Percentiles rank a stretch among this genome's conserved stretches.
These are phyloP conservation scores for Actinia equina DNA, from an alignment of 64 coral and sea anemone genomes.

Conservation along the genomic window DNA sequence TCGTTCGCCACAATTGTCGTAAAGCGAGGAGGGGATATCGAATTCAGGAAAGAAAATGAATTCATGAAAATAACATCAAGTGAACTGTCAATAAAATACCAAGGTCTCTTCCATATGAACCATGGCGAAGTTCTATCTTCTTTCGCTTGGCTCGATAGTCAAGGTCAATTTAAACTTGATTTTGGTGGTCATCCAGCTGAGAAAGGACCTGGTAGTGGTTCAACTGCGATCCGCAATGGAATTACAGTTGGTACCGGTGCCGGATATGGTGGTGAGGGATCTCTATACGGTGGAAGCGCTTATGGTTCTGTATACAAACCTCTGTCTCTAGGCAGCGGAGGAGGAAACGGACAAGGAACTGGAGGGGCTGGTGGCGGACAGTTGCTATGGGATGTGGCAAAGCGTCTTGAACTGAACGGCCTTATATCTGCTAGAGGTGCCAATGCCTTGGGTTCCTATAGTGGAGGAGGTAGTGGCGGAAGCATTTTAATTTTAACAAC, in stretches of 20 bases:
- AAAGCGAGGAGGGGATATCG: constrained; percentile 76
- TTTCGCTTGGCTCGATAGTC: constrained; percentile 89
- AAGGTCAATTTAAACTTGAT: constrained; percentile 80
- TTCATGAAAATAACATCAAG: constrained; percentile 79
- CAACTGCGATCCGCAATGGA: not conserved
- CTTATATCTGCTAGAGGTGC: constrained; percentile 66
- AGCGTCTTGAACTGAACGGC: constrained; percentile 78
- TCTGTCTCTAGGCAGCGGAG: constrained; percentile 66
- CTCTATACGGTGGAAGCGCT: constrained; percentile 50
- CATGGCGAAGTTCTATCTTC: constrained; percentile 88
- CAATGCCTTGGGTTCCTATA: constrained; percentile 45
- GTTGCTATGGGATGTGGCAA: constrained; percentile 73
- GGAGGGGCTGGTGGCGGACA: constrained; percentile 90
- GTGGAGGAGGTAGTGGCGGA: constrained; percentile 93
- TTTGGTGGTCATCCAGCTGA: constrained; percentile 53
- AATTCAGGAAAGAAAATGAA: constrained; percentile 76
- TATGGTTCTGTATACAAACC: constrained; percentile 85
- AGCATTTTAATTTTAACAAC: constrained; percentile 88
- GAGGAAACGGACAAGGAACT: constrained; percentile 76
- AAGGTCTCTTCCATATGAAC: constrained; percentile 80
- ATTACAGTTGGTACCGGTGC: constrained; percentile 67
- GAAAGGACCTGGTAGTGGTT: constrained; percentile 62
- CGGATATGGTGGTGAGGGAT: constrained; percentile 79
- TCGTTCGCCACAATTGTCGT: constrained; percentile 82
- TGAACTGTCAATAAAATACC: constrained; percentile 72